These are phyloP conservation scores for Melipona quadrifasciata DNA, from an alignment of 1,140 invertebrate genomes.

Conservation along the genomic window DNA sequence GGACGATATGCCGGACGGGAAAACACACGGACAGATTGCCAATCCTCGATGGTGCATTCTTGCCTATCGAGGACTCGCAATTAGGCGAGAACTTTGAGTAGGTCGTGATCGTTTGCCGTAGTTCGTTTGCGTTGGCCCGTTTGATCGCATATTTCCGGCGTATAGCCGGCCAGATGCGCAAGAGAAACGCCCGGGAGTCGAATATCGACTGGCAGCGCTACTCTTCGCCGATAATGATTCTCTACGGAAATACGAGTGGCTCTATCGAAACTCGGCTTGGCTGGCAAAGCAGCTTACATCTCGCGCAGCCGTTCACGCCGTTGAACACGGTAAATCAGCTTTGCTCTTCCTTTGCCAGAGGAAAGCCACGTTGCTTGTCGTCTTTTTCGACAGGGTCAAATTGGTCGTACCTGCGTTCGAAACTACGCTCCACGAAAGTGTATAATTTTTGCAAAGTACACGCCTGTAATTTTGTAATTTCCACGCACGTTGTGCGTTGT, in stretches of 20 bases:
- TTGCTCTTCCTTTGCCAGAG: neutral
- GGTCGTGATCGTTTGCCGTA: neutral
- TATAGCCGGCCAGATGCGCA: slow-evolving; percentile 15
- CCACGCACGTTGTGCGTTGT: too few relatives aligned
- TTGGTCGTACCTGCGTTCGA: too few relatives aligned
- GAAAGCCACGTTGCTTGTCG: neutral
- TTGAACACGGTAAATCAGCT: slow-evolving; percentile 14
- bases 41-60: too few relatives aligned
- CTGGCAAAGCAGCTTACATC: slow-evolving; percentile 42
- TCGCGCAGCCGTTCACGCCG: neutral
- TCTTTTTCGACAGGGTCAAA: too few relatives aligned
- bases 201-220: slow-evolving; percentile 3
- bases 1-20: neutral
- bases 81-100: slow-evolving; percentile 8
- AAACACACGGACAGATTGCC: neutral
- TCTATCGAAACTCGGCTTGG: slow-evolving; percentile 18
- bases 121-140: slow-evolving; percentile 7
- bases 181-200: neutral
- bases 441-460: too few relatives aligned
- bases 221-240: slow-evolving; percentile 16
- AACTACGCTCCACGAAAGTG: too few relatives aligned
- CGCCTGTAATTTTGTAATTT: too few relatives aligned
- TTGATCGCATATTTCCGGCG: slow-evolving; percentile 11
- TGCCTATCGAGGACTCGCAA: slow-evolving; percentile 14
- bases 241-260: slow-evolving; percentile 15